Base-by-base conservation (phyloP, 2,888 invertebrate species). In the Orthosia gothica region DNA sequence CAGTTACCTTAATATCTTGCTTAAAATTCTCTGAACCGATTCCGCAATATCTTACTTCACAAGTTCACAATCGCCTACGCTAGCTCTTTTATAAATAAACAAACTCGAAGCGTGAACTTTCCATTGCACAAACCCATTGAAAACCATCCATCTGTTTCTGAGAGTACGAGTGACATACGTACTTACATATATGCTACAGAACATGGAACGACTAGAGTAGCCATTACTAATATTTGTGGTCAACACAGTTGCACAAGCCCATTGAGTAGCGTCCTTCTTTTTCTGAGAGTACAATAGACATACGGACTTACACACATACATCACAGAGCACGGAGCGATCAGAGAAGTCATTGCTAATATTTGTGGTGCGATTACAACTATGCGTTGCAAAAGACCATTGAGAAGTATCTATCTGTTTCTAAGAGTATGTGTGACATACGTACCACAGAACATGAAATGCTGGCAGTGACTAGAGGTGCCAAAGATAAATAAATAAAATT, bases 31-130 rank as follows among this genome's bases (percentile, higher is more conserved):
- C 9, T 23, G 23, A n/a, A 49, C n/a, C 16, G 15, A 65, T 58
- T 26, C 59, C 13, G 50, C 26, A 69, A 77, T 50, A 54, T 20
- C 18, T 67, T 16, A 16, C 13, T 16, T 12, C 15, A 72, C 74
- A 40, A 40, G 40, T 70, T 20, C 50, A 58, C 45, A 32, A 50
- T 26, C 20, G 40, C 18, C 26, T 32, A 52, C 58, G 20, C 18
- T 52, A 15, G 3, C 15, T 5, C 26, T 49, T 9, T 40, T 40
- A 1, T 40, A 49, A 50, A 45, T 55, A 62, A 66, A 72, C 32
- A 79, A 57, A 63, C 18, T 45, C 61, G 20, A 67, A n/a, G 55
- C 64, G 59, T 61, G 54, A 74, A 68, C 57, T 59, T 63, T 78
- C 50, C 52, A 54, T 74, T 81, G 59, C 59, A 50, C 26, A 74